Conservation (phyloP, 2,113 vertebrate genomes). For the Abramis brama region DNA sequence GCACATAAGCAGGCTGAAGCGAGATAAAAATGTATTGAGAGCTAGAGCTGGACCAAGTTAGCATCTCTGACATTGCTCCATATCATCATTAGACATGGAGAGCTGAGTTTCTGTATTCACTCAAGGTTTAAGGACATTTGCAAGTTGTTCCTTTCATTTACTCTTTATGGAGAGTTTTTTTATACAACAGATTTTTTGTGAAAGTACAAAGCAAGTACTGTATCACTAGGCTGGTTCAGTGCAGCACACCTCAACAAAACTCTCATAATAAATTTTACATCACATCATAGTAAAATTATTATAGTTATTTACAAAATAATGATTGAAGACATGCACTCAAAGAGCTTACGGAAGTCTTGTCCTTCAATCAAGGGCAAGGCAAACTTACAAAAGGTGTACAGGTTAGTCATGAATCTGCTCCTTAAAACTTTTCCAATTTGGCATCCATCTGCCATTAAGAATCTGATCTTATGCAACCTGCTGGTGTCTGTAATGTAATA, state of each 20-base stretch:
- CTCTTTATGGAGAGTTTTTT: not conserved
- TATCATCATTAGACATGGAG: conserved; percentile 26
- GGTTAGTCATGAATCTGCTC: conserved; percentile 1
- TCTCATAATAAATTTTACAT: no score
- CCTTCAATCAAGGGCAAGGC: conserved; percentile 2
- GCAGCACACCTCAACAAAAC: no score
- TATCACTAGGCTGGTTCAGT: no score
- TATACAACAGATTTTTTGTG: not conserved
- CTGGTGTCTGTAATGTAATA: conserved; percentile 8
- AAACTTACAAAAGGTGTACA: not conserved
- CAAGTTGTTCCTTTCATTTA: not conserved
- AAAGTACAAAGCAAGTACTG: no score
- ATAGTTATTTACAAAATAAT: no score
- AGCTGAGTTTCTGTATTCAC: conserved; percentile 15
- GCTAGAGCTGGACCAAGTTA: conserved; percentile 3
- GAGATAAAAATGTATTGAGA: not conserved
- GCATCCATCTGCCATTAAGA: not conserved
- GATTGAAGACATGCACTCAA: not conserved
- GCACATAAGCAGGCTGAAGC: conserved; percentile 25
- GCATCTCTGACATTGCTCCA: conserved; percentile 37
- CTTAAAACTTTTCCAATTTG: conserved; percentile 27
- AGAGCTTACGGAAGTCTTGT: not conserved
- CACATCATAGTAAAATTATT: no score
- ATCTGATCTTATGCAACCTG: conserved; percentile 16
- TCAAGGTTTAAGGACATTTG: not conserved